Base-by-base conservation (phyloP, 2,888 invertebrate genomes). In the Encarsia formosa region DNA sequence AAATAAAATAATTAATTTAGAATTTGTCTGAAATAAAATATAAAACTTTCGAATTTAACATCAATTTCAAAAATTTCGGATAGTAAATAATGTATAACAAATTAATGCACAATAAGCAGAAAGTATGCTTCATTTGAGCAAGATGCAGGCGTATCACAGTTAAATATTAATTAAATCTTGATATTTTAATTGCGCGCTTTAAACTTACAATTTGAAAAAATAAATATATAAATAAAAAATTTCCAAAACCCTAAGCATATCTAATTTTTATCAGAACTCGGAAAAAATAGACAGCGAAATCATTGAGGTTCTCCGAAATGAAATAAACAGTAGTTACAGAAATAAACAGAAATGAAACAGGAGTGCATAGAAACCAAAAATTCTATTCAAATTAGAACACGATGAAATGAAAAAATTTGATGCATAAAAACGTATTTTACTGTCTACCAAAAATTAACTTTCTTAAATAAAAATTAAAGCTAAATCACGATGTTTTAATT, bases 141-240 rank as follows among this genome's bases (percentile, higher is more conserved):
- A 54, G 46, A 49, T 49, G 32, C 32, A 54, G 46, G 38, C 45
- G 34, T 51, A 54, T 54, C 54, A 54, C 51, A 54, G 50, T 43
- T 50, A 51, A 15, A 15, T 41, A 11, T 11, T n/a, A n/a, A n/a
- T n/a, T n/a, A n/a, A n/a, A 29, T 29, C 29, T 29, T 13, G 29
- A 29, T 29, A n/a, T n/a, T n/a, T n/a, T n/a, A n/a, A n/a, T n/a
- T n/a, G n/a, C n/a, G n/a, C n/a, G n/a, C n/a, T n/a, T n/a, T n/a
- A n/a, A n/a, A n/a, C n/a, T n/a, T n/a, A n/a, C n/a, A n/a, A n/a
- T n/a, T n/a, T n/a, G n/a, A n/a, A n/a, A n/a, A n/a, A n/a, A n/a
- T n/a, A n/a, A 29, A 29, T 13, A 29, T 29, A 9, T 29, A 13
- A 13, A 13, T 29, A 29, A 29, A 29, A 13, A 29, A 29, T 29